Conservation (phyloP, 2,797 vertebrate genomes). For the Microctenopoma steveboyesi region DNA sequence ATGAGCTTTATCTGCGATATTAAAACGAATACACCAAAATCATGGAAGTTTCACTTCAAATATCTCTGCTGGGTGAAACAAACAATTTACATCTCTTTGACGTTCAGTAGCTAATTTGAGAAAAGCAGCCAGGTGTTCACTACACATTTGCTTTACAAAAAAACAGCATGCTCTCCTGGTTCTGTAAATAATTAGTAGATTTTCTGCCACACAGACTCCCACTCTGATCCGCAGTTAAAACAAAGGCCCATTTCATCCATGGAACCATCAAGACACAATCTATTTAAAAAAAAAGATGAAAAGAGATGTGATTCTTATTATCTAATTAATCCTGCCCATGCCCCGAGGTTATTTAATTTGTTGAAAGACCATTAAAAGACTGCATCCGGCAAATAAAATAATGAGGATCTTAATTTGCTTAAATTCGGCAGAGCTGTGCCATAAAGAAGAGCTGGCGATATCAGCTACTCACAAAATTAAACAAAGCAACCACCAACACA, state of each 20-base stretch:
- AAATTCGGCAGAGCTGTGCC: constrained; percentile 74
- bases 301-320: constrained; percentile 84
- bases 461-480: constrained; percentile 77
- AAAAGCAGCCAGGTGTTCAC: constrained; percentile 51
- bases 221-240: constrained; percentile 76
- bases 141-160: constrained; percentile 37
- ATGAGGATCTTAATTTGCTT: constrained; percentile 85
- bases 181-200: constrained; percentile 72
- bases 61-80: constrained; percentile 6
- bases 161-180: constrained; percentile 41
- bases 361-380: constrained; percentile 85
- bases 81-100: constrained; percentile 18
- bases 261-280: constrained; percentile 78
- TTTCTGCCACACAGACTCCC: constrained; percentile 70
- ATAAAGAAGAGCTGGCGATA: constrained; percentile 80
- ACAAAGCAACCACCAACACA: constrained; percentile 67
- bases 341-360: constrained; percentile 86
- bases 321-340: constrained; percentile 84
- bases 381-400: constrained; percentile 84
- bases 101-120: constrained; percentile 36
- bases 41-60: constrained; percentile 15
- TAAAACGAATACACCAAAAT: neutral
- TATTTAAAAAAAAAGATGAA: constrained; percentile 72
- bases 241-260: constrained; percentile 77
- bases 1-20: neutral